These are phyloP conservation scores for Cephalotes varians DNA, from an alignment of 2,888 invertebrate species.

Conservation along the genomic window DNA sequence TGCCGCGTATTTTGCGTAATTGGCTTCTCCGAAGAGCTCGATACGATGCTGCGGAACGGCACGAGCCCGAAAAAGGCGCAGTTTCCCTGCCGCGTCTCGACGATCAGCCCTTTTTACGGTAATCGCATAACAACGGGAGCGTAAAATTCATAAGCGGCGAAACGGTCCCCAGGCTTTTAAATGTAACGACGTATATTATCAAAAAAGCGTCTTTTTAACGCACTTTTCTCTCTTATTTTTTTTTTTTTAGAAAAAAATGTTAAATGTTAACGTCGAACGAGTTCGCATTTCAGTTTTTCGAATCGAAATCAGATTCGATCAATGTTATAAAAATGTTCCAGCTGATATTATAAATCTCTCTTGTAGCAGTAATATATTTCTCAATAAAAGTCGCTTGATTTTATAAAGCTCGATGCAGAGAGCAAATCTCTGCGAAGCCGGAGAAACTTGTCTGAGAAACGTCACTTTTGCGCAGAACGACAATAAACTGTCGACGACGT, in stretches of 20 bases:
- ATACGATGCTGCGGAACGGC: conserved; percentile 38
- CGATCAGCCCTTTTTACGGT: conserved; percentile 61
- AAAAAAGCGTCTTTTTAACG: not conserved
- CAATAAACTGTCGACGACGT: conserved; percentile 7
- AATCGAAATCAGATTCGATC: not conserved
- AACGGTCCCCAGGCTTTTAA: conserved; percentile 41
- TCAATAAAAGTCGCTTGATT: not conserved
- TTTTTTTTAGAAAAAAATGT: not conserved
- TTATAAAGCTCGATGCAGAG: not conserved
- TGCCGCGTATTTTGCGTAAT: conserved; percentile 69
- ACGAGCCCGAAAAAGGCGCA: conserved; percentile 60
- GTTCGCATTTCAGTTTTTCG: not conserved
- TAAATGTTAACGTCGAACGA: not conserved
- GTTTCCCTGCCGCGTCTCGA: not conserved
- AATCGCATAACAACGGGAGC: conserved; percentile 68
- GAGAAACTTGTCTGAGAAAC: conserved; percentile 16
- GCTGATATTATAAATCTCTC: not conserved
- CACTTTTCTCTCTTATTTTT: not conserved
- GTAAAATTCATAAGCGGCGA: conserved; percentile 69
- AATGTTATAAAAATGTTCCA: not conserved
- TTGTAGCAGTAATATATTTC: not conserved
- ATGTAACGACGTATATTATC: conserved; percentile 12
- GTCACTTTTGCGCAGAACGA: not conserved
- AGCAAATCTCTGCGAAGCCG: not conserved
- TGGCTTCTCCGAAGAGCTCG: conserved; percentile 66